These are phyloP conservation scores for Anguilla rostrata DNA, from an alignment of 2,113 vertebrate species.

Conservation along the genomic window DNA sequence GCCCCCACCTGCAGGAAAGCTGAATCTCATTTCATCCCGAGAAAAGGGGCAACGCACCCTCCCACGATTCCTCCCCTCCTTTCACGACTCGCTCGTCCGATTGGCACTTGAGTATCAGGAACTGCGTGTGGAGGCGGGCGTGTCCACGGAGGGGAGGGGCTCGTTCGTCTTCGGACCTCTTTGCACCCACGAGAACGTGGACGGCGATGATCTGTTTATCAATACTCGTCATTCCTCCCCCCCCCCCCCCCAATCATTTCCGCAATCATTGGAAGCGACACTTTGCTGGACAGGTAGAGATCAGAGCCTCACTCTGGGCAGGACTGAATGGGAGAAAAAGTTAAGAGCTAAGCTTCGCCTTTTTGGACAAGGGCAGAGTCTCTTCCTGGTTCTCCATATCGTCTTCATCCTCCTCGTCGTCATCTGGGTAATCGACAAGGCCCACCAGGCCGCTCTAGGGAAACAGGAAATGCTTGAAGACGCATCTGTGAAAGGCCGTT, in stretches of 20 bases:
- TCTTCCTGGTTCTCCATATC: slow-evolving; percentile 82
- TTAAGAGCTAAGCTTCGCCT: slow-evolving; percentile 95
- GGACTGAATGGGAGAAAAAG: slow-evolving; percentile 22
- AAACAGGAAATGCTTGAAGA: slow-evolving; percentile 8
- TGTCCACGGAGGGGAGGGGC: slow-evolving; percentile 53
- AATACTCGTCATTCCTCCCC: background rate
- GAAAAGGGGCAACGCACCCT: slow-evolving; percentile 16
- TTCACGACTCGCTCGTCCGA: slow-evolving; percentile 56
- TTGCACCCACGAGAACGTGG: slow-evolving; percentile 10
- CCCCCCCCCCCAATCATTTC: background rate
- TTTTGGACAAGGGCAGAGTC: slow-evolving; percentile 87
- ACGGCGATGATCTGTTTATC: slow-evolving; percentile 10
- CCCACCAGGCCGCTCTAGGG: slow-evolving; percentile 90
- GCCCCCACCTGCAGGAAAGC: slow-evolving; percentile 38
- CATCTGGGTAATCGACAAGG: slow-evolving; percentile 97
- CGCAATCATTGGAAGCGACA: slow-evolving; percentile 25
- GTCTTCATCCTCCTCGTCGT: slow-evolving; percentile 89
- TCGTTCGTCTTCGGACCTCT: slow-evolving; percentile 63
- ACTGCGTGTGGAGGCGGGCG: slow-evolving; percentile 69
- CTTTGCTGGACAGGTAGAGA: slow-evolving; percentile 2
- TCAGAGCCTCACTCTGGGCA: slow-evolving; percentile 8
- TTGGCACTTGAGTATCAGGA: slow-evolving; percentile 93
- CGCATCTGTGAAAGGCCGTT: no score
- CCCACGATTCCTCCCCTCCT: background rate
- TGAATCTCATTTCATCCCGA: slow-evolving; percentile 32